Percentiles rank a stretch among this genome's conserved stretches.
phyloP scores from a whole-genome alignment of 1,140 invertebrate genomes.

The Neotoxoptera formosana region DNA sequence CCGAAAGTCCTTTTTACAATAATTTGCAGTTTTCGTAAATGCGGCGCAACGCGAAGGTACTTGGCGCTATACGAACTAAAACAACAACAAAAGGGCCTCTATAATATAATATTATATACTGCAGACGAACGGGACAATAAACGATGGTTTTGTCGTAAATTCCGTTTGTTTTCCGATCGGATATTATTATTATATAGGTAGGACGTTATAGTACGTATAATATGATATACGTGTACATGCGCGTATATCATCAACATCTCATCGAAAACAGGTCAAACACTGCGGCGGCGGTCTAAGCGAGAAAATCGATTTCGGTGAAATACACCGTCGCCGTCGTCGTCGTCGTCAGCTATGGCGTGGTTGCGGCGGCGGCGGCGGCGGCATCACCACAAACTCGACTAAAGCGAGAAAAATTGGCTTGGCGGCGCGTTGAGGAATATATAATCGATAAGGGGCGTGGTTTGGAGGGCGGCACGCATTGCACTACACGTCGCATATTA shows the following conservation, averaged over 20 bases:
- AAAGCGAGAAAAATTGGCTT: conserved; percentile 1
- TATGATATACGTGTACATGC: background rate
- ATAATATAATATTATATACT: background rate
- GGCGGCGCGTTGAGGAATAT: background rate
- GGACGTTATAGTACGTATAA: background rate
- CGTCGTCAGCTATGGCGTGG: background rate
- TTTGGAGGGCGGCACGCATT: background rate
- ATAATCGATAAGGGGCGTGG: background rate
- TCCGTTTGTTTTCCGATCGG: background rate
- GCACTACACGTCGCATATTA: background rate
- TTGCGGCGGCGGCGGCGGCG: conserved; percentile 27
- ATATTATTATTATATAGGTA: background rate
- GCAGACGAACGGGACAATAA: background rate
- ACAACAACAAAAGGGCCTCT: background rate
- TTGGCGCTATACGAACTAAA: background rate
- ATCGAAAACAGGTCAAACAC: conserved; percentile 44
- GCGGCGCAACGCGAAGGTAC: background rate
- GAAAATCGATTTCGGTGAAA: conserved; percentile 49
- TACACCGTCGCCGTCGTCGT: background rate
- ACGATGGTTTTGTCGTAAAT: background rate
- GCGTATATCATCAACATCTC: background rate
- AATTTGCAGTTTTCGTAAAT: background rate
- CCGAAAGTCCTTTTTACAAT: background rate
- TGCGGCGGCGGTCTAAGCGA: background rate
- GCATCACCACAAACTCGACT: conserved; percentile 13